phyloP scores from a whole-genome alignment of 2,113 vertebrate species.

The Pelmatolapia mariae region DNA sequence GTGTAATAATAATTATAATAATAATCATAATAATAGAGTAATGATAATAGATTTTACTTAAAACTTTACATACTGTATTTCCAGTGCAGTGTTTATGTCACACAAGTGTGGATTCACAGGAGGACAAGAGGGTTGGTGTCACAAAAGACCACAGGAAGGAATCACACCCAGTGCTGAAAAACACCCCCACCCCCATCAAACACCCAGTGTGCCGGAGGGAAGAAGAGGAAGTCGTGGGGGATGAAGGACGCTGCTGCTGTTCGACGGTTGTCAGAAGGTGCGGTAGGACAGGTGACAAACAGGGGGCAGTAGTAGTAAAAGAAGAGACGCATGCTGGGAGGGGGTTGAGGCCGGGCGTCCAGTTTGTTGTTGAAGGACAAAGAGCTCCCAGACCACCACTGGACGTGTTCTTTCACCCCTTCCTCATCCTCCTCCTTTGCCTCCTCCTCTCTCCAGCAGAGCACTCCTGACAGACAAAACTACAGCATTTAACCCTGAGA shows the following conservation, averaged over 20 bases:
- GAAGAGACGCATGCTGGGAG: conserved; percentile 65
- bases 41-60: conserved; percentile 56
- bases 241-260: neutral
- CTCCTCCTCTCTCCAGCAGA: conserved; percentile 46
- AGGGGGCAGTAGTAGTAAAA: conserved; percentile 19
- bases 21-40: conserved; percentile 46
- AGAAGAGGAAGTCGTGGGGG: neutral
- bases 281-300: conserved; percentile 2
- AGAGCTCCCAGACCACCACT: conserved; percentile 17
- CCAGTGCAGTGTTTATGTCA: conserved; percentile 65
- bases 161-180: neutral
- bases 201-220: neutral
- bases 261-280: neutral
- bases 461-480: conserved; percentile 41
- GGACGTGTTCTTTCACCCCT: conserved; percentile 37
- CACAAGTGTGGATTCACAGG: conserved; percentile 53
- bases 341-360: conserved; percentile 16
- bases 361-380: conserved; percentile 14
- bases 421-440: conserved; percentile 19
- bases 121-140: conserved; percentile 11
- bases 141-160: conserved; percentile 24
- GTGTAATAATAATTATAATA: conserved; percentile 61
- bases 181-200: neutral
- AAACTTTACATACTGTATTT: conserved; percentile 70
- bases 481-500: conserved; percentile 43